These are phyloP conservation scores for Babylonia areolata DNA, from an alignment of 1,140 invertebrate genomes.

Conservation along the genomic window DNA sequence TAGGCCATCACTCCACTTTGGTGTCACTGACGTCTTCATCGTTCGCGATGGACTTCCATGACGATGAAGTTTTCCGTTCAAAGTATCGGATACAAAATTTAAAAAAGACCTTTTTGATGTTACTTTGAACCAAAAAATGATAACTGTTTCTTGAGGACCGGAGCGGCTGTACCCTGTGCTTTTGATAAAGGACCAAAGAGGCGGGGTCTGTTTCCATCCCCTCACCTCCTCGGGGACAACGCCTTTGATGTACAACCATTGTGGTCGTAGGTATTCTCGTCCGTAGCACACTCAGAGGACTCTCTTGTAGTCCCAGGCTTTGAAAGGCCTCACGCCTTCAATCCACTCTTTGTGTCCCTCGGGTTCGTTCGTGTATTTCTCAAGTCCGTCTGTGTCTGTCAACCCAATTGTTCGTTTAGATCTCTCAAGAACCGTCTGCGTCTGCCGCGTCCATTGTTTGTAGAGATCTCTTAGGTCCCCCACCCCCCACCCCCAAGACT, in stretches of 20 bases:
- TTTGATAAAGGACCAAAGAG: no score
- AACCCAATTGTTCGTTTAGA: background rate
- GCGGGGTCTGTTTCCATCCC: no score
- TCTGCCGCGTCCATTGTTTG: conserved; percentile 23
- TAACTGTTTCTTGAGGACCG: no score
- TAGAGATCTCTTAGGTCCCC: background rate
- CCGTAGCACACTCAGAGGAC: background rate
- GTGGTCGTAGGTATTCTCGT: background rate
- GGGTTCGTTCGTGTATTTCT: background rate
- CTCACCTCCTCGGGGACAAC: background rate
- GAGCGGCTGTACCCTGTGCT: no score
- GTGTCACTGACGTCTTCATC: no score
- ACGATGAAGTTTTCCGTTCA: no score
- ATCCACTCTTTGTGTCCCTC: background rate
- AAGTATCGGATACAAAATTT: no score
- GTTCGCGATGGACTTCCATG: no score
- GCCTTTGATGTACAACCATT: background rate
- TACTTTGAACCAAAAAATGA: background rate
- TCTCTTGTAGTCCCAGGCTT: background rate
- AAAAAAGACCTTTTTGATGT: background rate
- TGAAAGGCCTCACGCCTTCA: background rate
- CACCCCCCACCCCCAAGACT: conserved; percentile 1
- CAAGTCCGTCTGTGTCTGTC: background rate
- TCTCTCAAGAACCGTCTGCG: background rate
- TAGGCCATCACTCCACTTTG: no score